Evolutionary conservation across 2,888 invertebrate species (phyloP).

Genomic region (Glyphotaelius pellucidus): DNA sequence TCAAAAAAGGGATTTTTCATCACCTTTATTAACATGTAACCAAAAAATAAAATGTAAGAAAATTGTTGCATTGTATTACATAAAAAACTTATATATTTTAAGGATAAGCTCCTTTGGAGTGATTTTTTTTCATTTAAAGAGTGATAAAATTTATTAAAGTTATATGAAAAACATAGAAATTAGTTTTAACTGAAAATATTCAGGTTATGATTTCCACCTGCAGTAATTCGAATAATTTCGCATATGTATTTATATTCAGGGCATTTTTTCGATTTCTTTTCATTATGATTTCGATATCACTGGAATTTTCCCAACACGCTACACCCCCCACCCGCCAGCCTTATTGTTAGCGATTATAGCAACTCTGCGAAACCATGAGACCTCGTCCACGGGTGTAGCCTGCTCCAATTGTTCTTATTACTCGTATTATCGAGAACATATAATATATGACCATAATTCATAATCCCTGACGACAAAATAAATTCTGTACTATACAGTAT

Average conservation of each 20-base stretch:
- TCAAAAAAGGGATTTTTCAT: too few relatives aligned
- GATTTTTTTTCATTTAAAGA: too few relatives aligned
- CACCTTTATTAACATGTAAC: too few relatives aligned
- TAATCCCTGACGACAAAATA: neutral
- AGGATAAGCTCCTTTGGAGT: too few relatives aligned
- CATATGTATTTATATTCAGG: neutral
- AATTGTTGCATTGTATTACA: too few relatives aligned
- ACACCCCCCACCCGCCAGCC: neutral
- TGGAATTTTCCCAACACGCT: slow-evolving; percentile 13
- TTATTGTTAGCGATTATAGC: slow-evolving; percentile 3
- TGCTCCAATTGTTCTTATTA: neutral
- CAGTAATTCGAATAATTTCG: too few relatives aligned
- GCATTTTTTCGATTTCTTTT: slow-evolving; percentile 27
- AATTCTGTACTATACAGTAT: neutral
- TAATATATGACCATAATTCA: neutral
- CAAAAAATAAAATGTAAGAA: too few relatives aligned
- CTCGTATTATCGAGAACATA: neutral
- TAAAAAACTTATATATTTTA: too few relatives aligned
- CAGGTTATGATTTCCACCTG: too few relatives aligned
- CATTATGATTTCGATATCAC: slow-evolving; percentile 27
- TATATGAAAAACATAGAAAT: too few relatives aligned
- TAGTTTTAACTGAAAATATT: too few relatives aligned
- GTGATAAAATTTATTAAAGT: too few relatives aligned
- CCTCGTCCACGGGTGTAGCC: slow-evolving; percentile 13
- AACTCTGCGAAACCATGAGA: neutral